Evolutionary conservation across 2,888 invertebrate genomes (phyloP), one percentile per base, ranked within the genome.

Genomic region (Rosalia funebris): DNA sequence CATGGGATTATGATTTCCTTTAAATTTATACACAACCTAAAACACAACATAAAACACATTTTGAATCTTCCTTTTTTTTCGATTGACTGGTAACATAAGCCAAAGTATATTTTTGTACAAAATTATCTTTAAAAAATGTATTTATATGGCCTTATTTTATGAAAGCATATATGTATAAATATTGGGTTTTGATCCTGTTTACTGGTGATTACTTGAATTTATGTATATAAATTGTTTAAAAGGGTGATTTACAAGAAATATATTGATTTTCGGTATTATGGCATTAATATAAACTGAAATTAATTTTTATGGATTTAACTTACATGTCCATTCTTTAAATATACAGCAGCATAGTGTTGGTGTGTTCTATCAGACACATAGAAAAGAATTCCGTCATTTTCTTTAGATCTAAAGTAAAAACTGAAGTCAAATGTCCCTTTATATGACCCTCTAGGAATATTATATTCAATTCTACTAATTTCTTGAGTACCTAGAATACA

Each of bases 311-410:
- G 25, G 3, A 42, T 42, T 17, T 10, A 25, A 73, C 79, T 80
- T 81, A 93, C 90, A 81, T 84, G 84, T 32, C 94, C 95, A 46
- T 90, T 86, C 63, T 86, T 84, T 77, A 97, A 82, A 72, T 89
- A 92, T 7, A 95, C 81, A 0, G 92, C 89, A 0, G 93, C 87
- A 75, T 90, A 91, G 45, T 81, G 75, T 3, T 71, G 74, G 14
- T 89, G 87, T 10, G 55, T 52, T 11, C 42, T 39, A 56, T 91
- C 88, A 0, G 88, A 82, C 0, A 91, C 88, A 81, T 95, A 97
- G 83, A 97, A 92, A 11, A 97, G 85, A 3, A 96, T 83, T 0
- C 96, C 96, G 55, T 92, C 89, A 7, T 87, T 84, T 60, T 86
- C 86, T 57, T 86, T 85, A 0, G 95, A 93, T 66, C 91, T 91